phyloP scores from a whole-genome alignment of 2,797 vertebrate species.

The Microtus obscurus region DNA sequence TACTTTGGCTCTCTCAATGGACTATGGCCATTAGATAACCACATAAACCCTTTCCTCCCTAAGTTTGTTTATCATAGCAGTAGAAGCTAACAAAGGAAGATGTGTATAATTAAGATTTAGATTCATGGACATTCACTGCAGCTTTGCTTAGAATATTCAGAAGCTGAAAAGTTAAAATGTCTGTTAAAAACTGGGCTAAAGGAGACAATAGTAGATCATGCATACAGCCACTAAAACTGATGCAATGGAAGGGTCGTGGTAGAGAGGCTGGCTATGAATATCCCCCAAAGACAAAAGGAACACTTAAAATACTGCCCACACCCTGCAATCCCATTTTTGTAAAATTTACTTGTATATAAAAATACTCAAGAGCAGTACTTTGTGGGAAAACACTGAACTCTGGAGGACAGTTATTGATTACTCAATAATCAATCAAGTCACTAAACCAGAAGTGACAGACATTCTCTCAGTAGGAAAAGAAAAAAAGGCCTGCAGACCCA shows the following conservation, averaged over 20 bases:
- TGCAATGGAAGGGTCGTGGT: neutral
- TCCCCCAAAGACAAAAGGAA: constrained; percentile 14
- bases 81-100: neutral
- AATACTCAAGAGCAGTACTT: neutral
- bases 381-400: neutral
- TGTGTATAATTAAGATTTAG: neutral
- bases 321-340: neutral
- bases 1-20: neutral
- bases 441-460: neutral
- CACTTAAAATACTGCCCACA: neutral
- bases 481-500: neutral
- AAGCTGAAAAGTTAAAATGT: neutral
- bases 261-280: neutral
- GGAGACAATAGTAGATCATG: neutral
- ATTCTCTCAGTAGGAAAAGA: neutral
- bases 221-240: neutral
- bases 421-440: neutral
- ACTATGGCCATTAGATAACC: neutral
- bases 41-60: neutral
- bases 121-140: neutral
- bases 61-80: neutral
- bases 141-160: neutral
- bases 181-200: neutral
- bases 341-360: neutral
- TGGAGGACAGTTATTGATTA: neutral